These are phyloP conservation scores for Tipula unca DNA, from an alignment of 2,888 invertebrate species.

Conservation along the genomic window DNA sequence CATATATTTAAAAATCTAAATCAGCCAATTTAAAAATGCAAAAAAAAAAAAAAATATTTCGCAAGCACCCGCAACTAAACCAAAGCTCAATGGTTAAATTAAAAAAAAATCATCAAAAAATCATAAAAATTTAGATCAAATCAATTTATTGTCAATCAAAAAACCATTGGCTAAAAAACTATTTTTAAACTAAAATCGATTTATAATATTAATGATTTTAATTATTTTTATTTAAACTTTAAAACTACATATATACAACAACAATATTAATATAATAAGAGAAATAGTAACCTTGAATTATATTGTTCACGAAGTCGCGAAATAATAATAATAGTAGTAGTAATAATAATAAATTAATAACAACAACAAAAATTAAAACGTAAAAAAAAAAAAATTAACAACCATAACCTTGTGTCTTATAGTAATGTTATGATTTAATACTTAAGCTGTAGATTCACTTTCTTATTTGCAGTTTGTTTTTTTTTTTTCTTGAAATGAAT, in stretches of 20 bases:
- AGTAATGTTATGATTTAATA: background rate
- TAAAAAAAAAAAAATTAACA: background rate
- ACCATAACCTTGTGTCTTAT: conserved; percentile 8
- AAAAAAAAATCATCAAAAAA: background rate
- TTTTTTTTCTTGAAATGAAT: background rate
- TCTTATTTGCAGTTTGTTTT: background rate
- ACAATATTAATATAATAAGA: background rate
- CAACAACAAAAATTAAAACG: background rate
- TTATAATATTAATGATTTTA: background rate
- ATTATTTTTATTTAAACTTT: background rate
- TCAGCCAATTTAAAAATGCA: background rate
- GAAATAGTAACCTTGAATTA: conserved; percentile 8
- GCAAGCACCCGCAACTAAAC: background rate
- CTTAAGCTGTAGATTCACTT: background rate
- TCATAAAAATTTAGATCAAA: conserved; percentile 8
- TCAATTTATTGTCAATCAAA: conserved; percentile 14
- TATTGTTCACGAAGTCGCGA: background rate
- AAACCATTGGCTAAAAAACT: background rate
- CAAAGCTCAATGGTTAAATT: background rate
- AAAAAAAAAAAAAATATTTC: background rate
- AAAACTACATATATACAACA: background rate
- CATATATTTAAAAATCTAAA: too few relatives aligned
- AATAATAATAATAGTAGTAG: background rate
- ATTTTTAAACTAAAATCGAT: background rate
- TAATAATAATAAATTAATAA: background rate